Evolutionary conservation across 2,113 vertebrate genomes (phyloP).

Genomic region (Cebus imitator): DNA sequence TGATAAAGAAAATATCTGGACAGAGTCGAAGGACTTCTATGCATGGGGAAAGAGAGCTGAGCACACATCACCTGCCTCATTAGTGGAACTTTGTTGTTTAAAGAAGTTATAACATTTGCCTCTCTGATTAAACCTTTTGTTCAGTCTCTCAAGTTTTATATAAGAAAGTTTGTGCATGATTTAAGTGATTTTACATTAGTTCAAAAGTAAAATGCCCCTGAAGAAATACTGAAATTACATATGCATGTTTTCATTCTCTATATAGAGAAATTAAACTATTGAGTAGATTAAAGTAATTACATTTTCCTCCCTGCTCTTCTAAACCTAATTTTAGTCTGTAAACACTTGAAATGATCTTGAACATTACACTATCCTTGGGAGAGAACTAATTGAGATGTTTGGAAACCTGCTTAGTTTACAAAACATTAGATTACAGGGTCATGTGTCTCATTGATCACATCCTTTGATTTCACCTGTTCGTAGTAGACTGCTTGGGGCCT

Average conservation of each 20-base stretch:
- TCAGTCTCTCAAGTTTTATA: neutral
- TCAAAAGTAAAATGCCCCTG: neutral
- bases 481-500: neutral
- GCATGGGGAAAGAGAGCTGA: neutral
- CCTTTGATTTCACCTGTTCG: neutral
- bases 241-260: neutral
- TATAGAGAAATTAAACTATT: neutral
- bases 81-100: neutral
- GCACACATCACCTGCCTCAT: neutral
- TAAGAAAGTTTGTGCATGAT: neutral
- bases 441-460: neutral
- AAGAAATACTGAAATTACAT: neutral
- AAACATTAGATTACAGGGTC: neutral
- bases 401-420: constrained; percentile 45
- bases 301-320: neutral
- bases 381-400: constrained; percentile 38
- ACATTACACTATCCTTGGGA: neutral
- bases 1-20: neutral
- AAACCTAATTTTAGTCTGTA: neutral
- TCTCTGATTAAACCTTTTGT: neutral
- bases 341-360: constrained; percentile 10
- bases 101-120: neutral
- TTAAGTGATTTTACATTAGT: neutral
- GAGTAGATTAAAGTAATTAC: neutral
- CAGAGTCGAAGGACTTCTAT: neutral